phyloP scores from a whole-genome alignment of 2,113 vertebrate species.

The Polyodon spathula region DNA sequence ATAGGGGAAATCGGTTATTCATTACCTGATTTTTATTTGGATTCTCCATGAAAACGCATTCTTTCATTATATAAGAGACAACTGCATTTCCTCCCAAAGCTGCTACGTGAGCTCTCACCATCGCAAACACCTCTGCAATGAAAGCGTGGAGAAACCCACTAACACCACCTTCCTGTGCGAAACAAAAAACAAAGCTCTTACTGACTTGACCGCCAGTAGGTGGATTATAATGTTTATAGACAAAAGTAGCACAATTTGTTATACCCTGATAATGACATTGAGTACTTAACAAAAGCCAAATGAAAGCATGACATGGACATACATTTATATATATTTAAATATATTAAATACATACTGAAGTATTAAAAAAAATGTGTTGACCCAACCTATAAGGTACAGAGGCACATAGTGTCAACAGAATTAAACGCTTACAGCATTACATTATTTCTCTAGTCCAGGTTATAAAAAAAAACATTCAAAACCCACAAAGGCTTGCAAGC shows the following conservation, averaged over 20 bases:
- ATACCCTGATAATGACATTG: too few species aligned
- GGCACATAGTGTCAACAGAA: too few species aligned
- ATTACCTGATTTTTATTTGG: slow-evolving; percentile 96
- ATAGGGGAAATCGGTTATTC: background rate
- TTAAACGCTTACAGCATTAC: too few species aligned
- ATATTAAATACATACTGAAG: too few species aligned
- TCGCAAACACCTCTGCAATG: slow-evolving; percentile 93
- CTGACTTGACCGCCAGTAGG: background rate
- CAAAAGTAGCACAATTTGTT: background rate
- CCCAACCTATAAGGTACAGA: too few species aligned
- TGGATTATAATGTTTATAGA: background rate
- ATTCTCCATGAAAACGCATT: slow-evolving; percentile 97
- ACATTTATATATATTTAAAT: too few species aligned
- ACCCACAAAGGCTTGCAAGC: too few species aligned
- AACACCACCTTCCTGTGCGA: slow-evolving; percentile 81
- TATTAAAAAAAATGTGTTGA: too few species aligned
- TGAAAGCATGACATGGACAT: too few species aligned
- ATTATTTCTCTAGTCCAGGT: too few species aligned
- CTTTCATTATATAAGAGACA: slow-evolving; percentile 96
- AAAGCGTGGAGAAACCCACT: slow-evolving; percentile 94
- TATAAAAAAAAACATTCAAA: too few species aligned
- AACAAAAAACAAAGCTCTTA: background rate
- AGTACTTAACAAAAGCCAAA: too few species aligned
- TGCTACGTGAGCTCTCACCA: slow-evolving; percentile 92
- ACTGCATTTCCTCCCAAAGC: slow-evolving; percentile 92